Evolutionary conservation across 1,140 invertebrate species (phyloP).

Genomic region (Copidosoma floridanum): DNA sequence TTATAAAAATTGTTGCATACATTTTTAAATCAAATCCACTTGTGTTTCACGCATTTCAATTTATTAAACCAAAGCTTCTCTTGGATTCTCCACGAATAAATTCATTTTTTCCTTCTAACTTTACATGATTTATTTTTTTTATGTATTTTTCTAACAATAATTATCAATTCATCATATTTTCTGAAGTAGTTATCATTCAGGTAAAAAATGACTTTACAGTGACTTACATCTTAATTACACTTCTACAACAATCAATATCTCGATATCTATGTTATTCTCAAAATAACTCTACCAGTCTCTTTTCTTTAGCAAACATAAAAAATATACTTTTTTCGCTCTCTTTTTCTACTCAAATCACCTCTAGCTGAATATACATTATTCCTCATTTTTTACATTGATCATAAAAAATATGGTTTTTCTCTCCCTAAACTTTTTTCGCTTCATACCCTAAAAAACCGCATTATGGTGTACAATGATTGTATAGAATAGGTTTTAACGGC

Average conservation of each 20-base stretch:
- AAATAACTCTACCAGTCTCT: constrained; percentile 24
- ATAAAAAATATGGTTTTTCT: constrained; percentile 28
- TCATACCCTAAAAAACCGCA: not conserved
- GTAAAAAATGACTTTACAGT: constrained; percentile 25
- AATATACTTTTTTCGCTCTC: constrained; percentile 23
- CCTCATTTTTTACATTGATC: constrained; percentile 9
- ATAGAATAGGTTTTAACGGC: constrained; percentile 9
- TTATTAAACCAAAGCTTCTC: not conserved
- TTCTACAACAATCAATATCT: constrained; percentile 25
- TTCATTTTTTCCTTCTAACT: constrained; percentile 2
- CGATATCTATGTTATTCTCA: constrained; percentile 14
- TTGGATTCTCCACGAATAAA: not conserved
- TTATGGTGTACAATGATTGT: too few relatives aligned
- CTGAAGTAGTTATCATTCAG: not conserved
- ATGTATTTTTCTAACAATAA: too few relatives aligned
- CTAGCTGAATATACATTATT: constrained; percentile 25
- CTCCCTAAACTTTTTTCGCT: not conserved
- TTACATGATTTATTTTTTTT: not conserved
- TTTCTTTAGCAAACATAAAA: constrained; percentile 25
- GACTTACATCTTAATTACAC: constrained; percentile 10
- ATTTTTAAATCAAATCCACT: not conserved
- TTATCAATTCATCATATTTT: not conserved
- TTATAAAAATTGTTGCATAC: too few relatives aligned
- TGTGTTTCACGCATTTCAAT: too few relatives aligned
- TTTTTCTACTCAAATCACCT: too few relatives aligned